These are phyloP conservation scores for Lacanobia oleracea DNA, from an alignment of 2,888 invertebrate genomes.

Conservation along the genomic window DNA sequence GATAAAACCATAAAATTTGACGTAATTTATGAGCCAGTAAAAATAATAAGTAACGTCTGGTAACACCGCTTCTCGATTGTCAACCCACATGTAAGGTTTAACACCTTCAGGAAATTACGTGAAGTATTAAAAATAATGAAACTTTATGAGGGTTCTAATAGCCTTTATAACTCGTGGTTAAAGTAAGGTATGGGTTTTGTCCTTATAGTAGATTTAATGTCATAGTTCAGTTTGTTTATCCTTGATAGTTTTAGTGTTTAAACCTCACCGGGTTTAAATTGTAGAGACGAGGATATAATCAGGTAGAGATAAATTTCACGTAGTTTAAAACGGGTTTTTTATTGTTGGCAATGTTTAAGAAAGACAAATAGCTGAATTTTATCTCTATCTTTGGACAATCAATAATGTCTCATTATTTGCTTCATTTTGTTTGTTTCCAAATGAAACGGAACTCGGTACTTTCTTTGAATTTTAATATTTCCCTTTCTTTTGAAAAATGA, in stretches of 20 bases:
- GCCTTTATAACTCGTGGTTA: conserved; percentile 32
- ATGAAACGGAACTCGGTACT: conserved; percentile 25
- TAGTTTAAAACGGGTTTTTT: neutral
- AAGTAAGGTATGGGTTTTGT: conserved; percentile 33
- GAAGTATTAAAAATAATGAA: conserved; percentile 59
- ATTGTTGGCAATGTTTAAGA: neutral
- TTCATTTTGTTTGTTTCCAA: conserved; percentile 29
- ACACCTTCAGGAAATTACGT: conserved; percentile 41
- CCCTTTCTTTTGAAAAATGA: conserved; percentile 16
- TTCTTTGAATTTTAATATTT: conserved; percentile 17
- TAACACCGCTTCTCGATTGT: conserved; percentile 47
- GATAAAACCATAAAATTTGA: conserved; percentile 30
- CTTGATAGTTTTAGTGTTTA: neutral
- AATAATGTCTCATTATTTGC: neutral
- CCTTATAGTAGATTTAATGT: conserved; percentile 10
- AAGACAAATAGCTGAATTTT: neutral
- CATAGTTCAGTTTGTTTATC: conserved; percentile 7
- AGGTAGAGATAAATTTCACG: neutral
- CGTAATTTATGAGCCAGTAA: conserved; percentile 43
- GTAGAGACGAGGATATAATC: neutral
- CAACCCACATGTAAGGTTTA: conserved; percentile 34
- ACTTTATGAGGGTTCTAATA: conserved; percentile 45
- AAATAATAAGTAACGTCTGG: conserved; percentile 36
- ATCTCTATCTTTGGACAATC: neutral
- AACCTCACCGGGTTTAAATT: neutral